Evolutionary conservation across 2,888 invertebrate genomes (phyloP).

Genomic region (Diploptera punctata): DNA sequence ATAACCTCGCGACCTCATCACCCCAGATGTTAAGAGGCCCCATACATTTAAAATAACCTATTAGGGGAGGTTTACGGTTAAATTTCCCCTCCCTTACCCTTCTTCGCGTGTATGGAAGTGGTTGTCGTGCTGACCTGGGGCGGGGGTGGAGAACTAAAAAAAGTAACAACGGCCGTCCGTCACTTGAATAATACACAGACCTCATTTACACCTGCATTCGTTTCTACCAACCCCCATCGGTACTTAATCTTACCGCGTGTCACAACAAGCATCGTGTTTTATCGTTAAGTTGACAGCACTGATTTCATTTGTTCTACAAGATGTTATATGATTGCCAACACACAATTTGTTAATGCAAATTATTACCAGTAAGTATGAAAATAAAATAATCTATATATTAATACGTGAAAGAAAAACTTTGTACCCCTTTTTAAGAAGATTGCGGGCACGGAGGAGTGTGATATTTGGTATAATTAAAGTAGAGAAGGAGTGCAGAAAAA

Average conservation of each 20-base stretch:
- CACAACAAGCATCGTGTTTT: not conserved
- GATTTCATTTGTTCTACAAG: conserved; percentile 9
- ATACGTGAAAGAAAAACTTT: too few relatives aligned
- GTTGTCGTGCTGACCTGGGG: not conserved
- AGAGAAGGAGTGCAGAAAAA: too few relatives aligned
- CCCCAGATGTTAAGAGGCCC: not conserved
- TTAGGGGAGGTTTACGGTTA: conserved; percentile 16
- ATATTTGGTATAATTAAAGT: too few relatives aligned
- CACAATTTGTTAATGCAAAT: too few relatives aligned
- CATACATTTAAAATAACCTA: conserved; percentile 12
- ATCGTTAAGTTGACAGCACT: not conserved
- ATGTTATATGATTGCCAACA: too few relatives aligned
- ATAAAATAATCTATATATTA: too few relatives aligned
- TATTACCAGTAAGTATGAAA: too few relatives aligned
- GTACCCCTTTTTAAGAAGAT: too few relatives aligned
- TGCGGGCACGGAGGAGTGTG: too few relatives aligned
- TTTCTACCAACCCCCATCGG: not conserved
- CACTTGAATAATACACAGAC: conserved; percentile 16
- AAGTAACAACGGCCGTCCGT: not conserved
- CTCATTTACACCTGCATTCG: conserved; percentile 14
- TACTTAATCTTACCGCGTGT: conserved; percentile 1
- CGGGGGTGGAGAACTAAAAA: too few relatives aligned
- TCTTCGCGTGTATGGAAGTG: not conserved
- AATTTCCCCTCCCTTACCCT: too few relatives aligned
- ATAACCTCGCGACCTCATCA: too few relatives aligned